These are phyloP conservation scores for Polyergus mexicanus DNA, from an alignment of 1,140 invertebrate species.

Conservation along the genomic window DNA sequence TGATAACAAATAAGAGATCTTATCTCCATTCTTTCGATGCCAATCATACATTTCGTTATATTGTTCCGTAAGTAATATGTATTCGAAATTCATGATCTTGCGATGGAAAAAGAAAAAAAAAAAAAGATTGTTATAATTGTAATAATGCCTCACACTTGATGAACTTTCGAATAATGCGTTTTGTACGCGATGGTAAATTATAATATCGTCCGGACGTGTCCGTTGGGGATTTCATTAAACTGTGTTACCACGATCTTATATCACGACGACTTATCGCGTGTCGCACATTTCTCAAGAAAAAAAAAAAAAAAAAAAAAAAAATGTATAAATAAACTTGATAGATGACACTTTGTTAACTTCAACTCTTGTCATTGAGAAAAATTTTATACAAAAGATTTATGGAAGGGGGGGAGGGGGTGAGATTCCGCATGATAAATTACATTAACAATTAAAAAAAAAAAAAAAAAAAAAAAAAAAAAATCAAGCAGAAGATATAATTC, in stretches of 20 bases:
- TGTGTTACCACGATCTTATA: constrained; percentile 15
- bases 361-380: background rate
- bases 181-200: background rate
- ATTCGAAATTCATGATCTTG: constrained; percentile 14
- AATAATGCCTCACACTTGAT: background rate
- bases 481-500: no score
- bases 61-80: constrained; percentile 5
- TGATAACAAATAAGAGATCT: background rate
- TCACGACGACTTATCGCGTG: constrained; percentile 5
- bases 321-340: background rate
- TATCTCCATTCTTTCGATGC: background rate
- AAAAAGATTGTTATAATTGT: background rate
- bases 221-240: constrained; percentile 14
- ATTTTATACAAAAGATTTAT: constrained; percentile 19
- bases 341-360: background rate
- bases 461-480: background rate
- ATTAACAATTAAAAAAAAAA: background rate
- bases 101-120: background rate
- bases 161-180: constrained; percentile 1
- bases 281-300: no score
- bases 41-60: background rate
- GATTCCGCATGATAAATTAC: background rate
- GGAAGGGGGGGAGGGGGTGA: background rate
- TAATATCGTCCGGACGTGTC: background rate
- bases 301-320: no score